Base-by-base conservation (phyloP, 1,140 invertebrate species). In the Drosophila erecta region DNA sequence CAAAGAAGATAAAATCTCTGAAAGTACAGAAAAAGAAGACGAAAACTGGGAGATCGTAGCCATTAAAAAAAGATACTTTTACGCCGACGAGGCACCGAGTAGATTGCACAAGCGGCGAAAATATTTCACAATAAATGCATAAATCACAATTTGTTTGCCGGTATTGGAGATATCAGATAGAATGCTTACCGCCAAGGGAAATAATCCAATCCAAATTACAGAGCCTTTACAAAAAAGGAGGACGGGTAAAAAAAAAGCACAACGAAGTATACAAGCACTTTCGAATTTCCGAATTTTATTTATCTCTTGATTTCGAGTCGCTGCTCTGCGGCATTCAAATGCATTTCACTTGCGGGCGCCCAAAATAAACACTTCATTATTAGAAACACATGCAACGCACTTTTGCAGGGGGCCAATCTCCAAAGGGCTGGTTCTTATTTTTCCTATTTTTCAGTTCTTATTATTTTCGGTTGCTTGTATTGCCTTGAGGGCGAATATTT, bases 321-420 rank as follows among this genome's bases (percentile, higher is more conserved):
- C 41, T 59, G 55, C 57, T 73, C 37, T 38, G 24, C 47, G 64
- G 66, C 64, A 70, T 70, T 57, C 66, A 74, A 74, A 74, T 74
- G 56, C 70, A 44, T 74, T 62, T 74, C 65, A 87, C 75, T 85
- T 56, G 62, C 60, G 72, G 24, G 44, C 61, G 62, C 76, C 64
- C 51, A 87, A 87, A 89, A 89, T 87, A 89, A 87, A 89, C 84
- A 87, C 83, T 87, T 83, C 79, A 79, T 83, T 87, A 87, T 87
- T 87, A 83, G 83, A 87, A 87, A 89, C 84, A 87, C 84, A 89
- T 87, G 83, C 33, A 49, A 37, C 14, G 33, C 43, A 70, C 49
- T 44, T 57, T 51, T 50, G 53, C 46, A 53, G 61, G 58, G 30
- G 66, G 55, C 55, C 61, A 51, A 49, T 30, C 53, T 40, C 35